Evolutionary conservation across 2,888 invertebrate genomes (phyloP), one percentile per base, ranked within the genome.

Genomic region (Hirtodrosophila histrioides): DNA sequence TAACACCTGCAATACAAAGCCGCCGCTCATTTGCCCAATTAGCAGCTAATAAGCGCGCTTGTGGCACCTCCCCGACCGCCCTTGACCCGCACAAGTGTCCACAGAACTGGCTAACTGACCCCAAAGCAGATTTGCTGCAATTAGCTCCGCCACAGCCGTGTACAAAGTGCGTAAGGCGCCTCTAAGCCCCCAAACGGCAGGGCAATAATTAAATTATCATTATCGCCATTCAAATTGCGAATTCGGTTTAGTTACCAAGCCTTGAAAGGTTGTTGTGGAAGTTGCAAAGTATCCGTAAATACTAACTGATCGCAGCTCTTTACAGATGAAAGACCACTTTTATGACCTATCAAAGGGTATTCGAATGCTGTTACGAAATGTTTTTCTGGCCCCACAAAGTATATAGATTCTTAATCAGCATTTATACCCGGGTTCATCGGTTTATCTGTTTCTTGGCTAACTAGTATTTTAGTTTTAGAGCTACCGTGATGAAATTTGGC

Each of bases 71-170:
- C 55, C 33, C 35, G 27, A 36, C 12, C 50, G 53, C 23, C 40
- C 17, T 17, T 17, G 1, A 17, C 17, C 17, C 57, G 39, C 60
- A 62, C 23, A 56, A 61, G 54, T 50, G 48, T 58, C 55, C 53
- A 43, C 65, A 63, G 57, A 48, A 36, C 57, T 56, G 66, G 50
- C 83, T 67, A 82, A 70, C 76, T 73, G 79, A 83, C 78, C 81
- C 86, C 70, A 84, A 75, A 86, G 78, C 84, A 70, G 78, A 84
- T 82, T 86, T 80, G 72, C 53, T 77, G 81, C 78, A 82, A 82
- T 82, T 86, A 84, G 71, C 72, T 50, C 49, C 40, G 77, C 80
- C 81, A 48, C 86, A 83, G 64, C 48, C 69, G 45, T 43, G 57
- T 56, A 54, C 67, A 45, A 60, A 63, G 53, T 63, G 68, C 62